Evolutionary conservation across 2,113 vertebrate genomes (phyloP).

Genomic region (Brachypteracias leptosomus): DNA sequence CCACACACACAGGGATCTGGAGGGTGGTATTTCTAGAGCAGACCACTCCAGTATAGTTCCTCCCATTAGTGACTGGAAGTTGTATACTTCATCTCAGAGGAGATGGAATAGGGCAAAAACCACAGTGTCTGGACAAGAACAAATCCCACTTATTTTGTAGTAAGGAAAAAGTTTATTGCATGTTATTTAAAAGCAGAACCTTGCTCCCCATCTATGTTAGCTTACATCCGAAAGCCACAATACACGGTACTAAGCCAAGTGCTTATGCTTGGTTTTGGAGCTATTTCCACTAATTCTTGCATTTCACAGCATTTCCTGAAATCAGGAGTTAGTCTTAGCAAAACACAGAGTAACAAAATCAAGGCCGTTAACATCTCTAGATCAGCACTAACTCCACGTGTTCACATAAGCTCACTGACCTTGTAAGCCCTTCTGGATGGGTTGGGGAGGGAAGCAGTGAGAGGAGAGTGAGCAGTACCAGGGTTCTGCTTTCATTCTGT

Average conservation of each 20-base stretch:
- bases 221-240: neutral
- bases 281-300: neutral
- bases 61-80: neutral
- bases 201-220: neutral
- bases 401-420: neutral
- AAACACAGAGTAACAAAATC: neutral
- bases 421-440: neutral
- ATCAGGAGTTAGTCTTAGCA: neutral
- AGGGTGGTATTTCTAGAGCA: neutral
- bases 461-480: neutral
- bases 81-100: neutral
- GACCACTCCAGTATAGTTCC: neutral
- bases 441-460: neutral
- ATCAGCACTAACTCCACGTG: neutral
- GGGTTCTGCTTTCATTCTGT: neutral
- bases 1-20: neutral
- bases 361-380: neutral
- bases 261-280: neutral
- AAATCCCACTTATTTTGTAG: neutral
- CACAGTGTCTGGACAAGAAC: neutral
- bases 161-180: neutral
- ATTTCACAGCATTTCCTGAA: neutral
- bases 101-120: rapidly evolving
- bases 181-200: neutral
- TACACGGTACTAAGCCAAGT: rapidly evolving